Base-by-base conservation (phyloP, 2,113 vertebrate genomes). In the Rhinogobius similis region DNA sequence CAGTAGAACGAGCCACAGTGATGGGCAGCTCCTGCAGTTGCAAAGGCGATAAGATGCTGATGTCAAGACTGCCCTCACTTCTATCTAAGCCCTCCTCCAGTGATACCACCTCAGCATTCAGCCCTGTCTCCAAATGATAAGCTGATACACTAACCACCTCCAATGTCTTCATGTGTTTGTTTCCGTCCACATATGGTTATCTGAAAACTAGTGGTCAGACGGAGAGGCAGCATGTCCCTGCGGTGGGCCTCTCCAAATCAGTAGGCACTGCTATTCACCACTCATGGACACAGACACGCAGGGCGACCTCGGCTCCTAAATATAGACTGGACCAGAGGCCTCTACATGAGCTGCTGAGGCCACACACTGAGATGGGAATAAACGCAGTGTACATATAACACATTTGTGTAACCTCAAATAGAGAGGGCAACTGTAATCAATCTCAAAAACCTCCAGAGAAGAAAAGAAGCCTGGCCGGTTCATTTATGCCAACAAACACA, bases 181-280 rank as follows among this genome's bases (percentile, higher is more conserved):
- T 43, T 79, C 82, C 79, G 66, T 68, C 88, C 89, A 87, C 82
- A 85, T 82, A 87, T 87, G 86, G 82, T 88, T 87, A 87, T 89
- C 83, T 86, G 74, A 79, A 81, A 55, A 76, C 75, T 68, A 27
- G 87, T 10, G 87, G 89, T 72, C 83, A 91, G 89, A 91, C 89
- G 85, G 2, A 24, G 79, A 83, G 88, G 87, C 86, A 85, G 81
- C 87, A 65, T 79, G 68, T 86, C 77, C 74, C 86, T 85, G 89
- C 53, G 90, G 89, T 82, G 52, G 64, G 86, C 88, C 89, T 78
- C 88, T 86, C 82, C 80, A 84, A 81, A 83, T 81, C 85, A 86
- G 84, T 20, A 78, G 73, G 73, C 83, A 85, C 72, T 23, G 46
- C 83, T 87, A 72, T 41, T 75, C 56, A 68, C 65, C 67, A 75